Base-by-base conservation (phyloP, 2,113 vertebrate genomes). In the Otis tarda region DNA sequence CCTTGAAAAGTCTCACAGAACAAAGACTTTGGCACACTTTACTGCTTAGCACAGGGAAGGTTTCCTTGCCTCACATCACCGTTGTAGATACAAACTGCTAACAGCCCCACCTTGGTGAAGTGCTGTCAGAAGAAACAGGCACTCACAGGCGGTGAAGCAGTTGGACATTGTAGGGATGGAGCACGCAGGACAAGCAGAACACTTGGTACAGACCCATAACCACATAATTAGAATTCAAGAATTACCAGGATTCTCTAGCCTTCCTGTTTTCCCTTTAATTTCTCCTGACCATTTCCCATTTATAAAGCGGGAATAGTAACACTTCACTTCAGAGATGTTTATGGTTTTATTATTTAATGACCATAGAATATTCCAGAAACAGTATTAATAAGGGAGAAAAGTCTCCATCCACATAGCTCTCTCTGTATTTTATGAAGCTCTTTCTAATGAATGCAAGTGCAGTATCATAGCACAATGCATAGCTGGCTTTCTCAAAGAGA, bases 381-480 rank as follows among this genome's bases (percentile, higher is more conserved):
- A 50, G 33, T 65, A 67, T 35, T 81, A 80, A 57, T 19, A 83
- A 17, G 19, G 25, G 22, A 92, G 76, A 89, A 78, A 81, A 81
- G 22, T 77, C n/a, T 84, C 69, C 33, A 50, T 37, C 49, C 45
- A 4, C 28, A 71, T 71, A 67, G 47, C 17, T 87, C 31, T 50
- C 27, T 43, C 37, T 59, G 3, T 74, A 87, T 81, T 87, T 87
- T 73, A 78, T 37, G 49, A 91, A 71, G 50, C 39, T 78, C 23
- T 83, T 65, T 7, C 61, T 43, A 92, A 77, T 4, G 8, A 86
- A 67, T 35, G 13, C 13, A 80, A 80, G 80, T n/a, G 15, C 10
- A 6, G 4, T 60, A 60, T 16, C 37, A 31, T 3, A 63, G 59
- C 63, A 86, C 37, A 24, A 49, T 1, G 0, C 1, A 3, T 1